phyloP scores from a whole-genome alignment of 2,113 vertebrate genomes.

The Chloebia gouldiae region DNA sequence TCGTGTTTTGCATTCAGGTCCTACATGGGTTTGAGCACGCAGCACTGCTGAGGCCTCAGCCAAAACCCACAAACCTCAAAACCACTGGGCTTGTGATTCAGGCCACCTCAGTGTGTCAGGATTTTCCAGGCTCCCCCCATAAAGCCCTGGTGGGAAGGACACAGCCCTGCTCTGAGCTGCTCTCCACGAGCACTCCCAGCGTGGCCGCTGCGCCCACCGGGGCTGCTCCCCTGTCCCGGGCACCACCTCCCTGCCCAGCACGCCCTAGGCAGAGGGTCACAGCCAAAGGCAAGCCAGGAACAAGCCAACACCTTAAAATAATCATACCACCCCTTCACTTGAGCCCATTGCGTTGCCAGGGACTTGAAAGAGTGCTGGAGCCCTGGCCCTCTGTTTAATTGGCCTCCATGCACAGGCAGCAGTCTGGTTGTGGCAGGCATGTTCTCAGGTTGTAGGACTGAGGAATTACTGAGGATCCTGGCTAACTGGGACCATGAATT shows the following conservation, averaged over 20 bases:
- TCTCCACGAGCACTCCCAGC: fast-evolving
- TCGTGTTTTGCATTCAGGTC: fast-evolving
- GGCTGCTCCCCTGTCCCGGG: not conserved
- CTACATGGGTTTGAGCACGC: not conserved
- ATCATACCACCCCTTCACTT: not conserved
- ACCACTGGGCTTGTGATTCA: not conserved
- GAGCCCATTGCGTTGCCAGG: not conserved
- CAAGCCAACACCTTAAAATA: not conserved
- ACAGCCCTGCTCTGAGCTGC: fast-evolving
- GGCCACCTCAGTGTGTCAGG: not conserved
- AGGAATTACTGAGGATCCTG: not conserved
- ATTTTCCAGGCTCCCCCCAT: not conserved
- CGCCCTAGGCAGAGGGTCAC: fast-evolving
- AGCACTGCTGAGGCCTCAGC: not conserved
- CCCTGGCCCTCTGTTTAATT: fast-evolving
- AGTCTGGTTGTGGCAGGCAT: not conserved
- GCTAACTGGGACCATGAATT: not conserved
- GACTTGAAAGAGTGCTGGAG: fast-evolving
- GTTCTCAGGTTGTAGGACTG: not conserved
- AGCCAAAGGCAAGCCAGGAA: not conserved
- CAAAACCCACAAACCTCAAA: not conserved
- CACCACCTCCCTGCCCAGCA: not conserved
- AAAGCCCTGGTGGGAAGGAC: fast-evolving
- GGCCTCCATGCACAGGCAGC: not conserved
- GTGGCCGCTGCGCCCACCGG: fast-evolving